Conservation (phyloP, 2,113 vertebrate species). For the Mormoops blainvillei region DNA sequence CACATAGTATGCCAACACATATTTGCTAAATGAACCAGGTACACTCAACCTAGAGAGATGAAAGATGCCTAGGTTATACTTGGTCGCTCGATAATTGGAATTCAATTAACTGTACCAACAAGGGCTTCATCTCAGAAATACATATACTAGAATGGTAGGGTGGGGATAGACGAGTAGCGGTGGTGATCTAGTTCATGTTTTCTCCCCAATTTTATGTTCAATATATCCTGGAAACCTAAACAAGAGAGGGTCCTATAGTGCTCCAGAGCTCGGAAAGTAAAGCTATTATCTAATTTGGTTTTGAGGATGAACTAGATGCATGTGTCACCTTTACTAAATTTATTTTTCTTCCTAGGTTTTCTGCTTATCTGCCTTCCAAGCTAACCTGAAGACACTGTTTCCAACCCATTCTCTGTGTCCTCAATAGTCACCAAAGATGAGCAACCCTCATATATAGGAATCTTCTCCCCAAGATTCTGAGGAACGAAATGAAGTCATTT, state of each 20-base stretch:
- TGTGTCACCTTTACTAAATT: background rate
- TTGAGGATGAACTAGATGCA: background rate
- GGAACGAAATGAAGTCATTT: conserved; percentile 9
- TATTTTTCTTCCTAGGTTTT: background rate
- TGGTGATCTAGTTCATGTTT: background rate
- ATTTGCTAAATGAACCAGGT: background rate
- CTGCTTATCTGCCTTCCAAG: background rate
- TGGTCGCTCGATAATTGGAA: background rate
- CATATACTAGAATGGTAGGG: background rate
- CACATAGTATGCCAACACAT: background rate
- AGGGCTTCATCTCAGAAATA: background rate
- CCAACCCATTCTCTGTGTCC: background rate
- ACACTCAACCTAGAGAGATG: background rate
- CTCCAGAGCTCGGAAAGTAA: background rate
- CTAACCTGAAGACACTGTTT: background rate
- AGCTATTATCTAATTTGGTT: background rate
- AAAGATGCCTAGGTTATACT: background rate
- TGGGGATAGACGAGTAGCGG: background rate
- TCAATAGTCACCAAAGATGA: conserved; percentile 17
- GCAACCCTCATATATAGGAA: background rate
- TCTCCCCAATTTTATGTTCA: background rate
- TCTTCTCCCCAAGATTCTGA: background rate
- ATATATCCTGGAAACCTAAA: background rate
- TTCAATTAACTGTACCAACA: background rate
- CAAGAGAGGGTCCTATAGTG: background rate